Evolutionary conservation across 2,113 vertebrate species (phyloP), one percentile per base, ranked within the genome.

Genomic region (Chaenocephalus aceratus): DNA sequence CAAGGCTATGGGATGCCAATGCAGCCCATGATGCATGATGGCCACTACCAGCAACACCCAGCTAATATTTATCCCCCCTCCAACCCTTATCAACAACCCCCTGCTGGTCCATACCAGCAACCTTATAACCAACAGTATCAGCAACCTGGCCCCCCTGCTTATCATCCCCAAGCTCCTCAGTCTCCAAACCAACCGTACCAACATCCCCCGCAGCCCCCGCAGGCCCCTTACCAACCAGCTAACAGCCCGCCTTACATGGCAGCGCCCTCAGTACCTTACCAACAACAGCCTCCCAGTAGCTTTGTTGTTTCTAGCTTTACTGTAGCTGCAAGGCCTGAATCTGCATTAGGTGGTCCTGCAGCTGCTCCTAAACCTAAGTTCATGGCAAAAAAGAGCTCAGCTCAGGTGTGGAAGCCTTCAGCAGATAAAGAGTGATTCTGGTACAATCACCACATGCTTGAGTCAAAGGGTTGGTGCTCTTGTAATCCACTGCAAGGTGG

Each of bases 371-470:
- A 96, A 94, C 98, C 98, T 72, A 99, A 96, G 87, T 99, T 99
- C 92, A 97, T 96, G 45, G 98, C 98, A 83, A 99, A 97, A 95
- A 99, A 97, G 93, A 59, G 95, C 94, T 93, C 93, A 63, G 96
- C 96, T 80, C 98, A 98, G 95, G 97, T 99, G 93, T 99, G 98
- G 98, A 99, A 97, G 92, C 98, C 98, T 45, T 90, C 96, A 4
- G 67, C 87, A 70, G 96, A 94, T 84, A 95, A 97, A 94, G 97
- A 96, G 93, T 87, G 76, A 93, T 81, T 75, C 44, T 69, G 53
- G 41, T 84, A 48, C 58, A 74, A 71, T 87, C n/a, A 65, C 49
- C 48, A 56, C 16, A 30, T 72, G 53, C 14, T 79, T 68, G 48
- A 68, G 76, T 77, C 63, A 60, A 48, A 66, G 52, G 2, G n/a